A percentile compares a stretch with the other conserved stretches of the same genome.
phyloP scores from a whole-genome alignment of 1,140 invertebrate genomes.

The Caenorhabditis latens region DNA sequence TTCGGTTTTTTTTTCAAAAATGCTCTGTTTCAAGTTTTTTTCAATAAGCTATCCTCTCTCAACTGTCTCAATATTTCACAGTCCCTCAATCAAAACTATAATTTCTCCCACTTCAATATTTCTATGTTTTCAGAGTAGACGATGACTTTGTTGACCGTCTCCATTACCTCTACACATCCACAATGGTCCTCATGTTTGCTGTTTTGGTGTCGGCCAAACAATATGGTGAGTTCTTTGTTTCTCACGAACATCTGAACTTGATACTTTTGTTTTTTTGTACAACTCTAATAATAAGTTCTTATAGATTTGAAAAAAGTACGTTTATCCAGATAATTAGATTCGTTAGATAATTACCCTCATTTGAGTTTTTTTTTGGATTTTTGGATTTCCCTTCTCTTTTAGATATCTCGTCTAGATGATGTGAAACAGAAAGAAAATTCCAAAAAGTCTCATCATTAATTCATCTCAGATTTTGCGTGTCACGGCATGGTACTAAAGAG shows the following conservation, averaged over 20 bases:
- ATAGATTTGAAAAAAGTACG: neutral
- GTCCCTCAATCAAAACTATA: too few relatives aligned
- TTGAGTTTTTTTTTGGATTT: neutral
- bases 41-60: too few relatives aligned
- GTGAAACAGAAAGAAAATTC: neutral
- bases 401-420: neutral
- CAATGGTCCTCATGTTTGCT: constrained; percentile 80
- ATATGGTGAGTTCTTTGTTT: constrained; percentile 74
- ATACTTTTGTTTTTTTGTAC: constrained; percentile 5
- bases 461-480: constrained; percentile 9
- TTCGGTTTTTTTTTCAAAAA: too few relatives aligned
- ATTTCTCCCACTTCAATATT: too few relatives aligned
- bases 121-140: constrained; percentile 77
- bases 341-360: constrained; percentile 8
- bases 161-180: constrained; percentile 80
- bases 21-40: too few relatives aligned
- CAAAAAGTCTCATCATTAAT: neutral
- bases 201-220: constrained; percentile 80
- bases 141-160: constrained; percentile 80
- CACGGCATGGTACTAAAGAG: neutral
- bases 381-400: neutral
- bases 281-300: neutral
- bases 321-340: neutral
- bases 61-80: too few relatives aligned
- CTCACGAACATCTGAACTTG: neutral